Evolutionary conservation across 2,888 invertebrate species (phyloP).

Genomic region (Xanthostigma xanthostigma): DNA sequence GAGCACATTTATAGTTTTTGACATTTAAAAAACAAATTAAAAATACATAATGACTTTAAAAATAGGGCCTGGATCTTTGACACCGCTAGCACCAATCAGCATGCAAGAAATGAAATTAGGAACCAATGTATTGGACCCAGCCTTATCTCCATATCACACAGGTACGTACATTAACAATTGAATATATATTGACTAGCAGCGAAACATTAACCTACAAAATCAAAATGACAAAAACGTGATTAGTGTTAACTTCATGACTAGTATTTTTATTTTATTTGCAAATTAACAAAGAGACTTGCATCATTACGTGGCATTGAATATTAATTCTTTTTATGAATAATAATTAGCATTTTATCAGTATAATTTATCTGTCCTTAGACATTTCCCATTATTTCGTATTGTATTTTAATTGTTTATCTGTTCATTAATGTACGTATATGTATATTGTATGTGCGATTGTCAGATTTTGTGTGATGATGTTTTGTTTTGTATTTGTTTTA

Average conservation of each 20-base stretch:
- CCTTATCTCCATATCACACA: conserved; percentile 53
- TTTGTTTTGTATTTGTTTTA: too few species aligned
- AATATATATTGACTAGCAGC: background rate
- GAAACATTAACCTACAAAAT: background rate
- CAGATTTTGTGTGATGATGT: too few species aligned
- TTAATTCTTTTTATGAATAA: too few species aligned
- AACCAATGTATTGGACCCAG: conserved; percentile 42
- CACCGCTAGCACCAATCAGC: conserved; percentile 56
- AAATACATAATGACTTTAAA: background rate
- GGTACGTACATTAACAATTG: conserved; percentile 33
- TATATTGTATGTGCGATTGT: too few species aligned
- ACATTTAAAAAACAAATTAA: background rate
- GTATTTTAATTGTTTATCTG: too few species aligned
- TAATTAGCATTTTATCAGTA: too few species aligned
- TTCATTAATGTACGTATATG: too few species aligned
- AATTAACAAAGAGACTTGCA: conserved; percentile 2
- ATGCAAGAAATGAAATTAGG: conserved; percentile 64
- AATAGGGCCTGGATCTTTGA: conserved; percentile 45
- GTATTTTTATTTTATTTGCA: conserved; percentile 2
- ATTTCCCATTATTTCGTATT: too few species aligned
- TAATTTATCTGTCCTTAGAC: too few species aligned
- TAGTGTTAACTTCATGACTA: conserved; percentile 1
- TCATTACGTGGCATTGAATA: background rate
- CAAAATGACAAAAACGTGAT: background rate
- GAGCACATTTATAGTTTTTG: too few species aligned